These are phyloP conservation scores for Pinna nobilis DNA, from an alignment of 1,140 invertebrate genomes.

Conservation along the genomic window DNA sequence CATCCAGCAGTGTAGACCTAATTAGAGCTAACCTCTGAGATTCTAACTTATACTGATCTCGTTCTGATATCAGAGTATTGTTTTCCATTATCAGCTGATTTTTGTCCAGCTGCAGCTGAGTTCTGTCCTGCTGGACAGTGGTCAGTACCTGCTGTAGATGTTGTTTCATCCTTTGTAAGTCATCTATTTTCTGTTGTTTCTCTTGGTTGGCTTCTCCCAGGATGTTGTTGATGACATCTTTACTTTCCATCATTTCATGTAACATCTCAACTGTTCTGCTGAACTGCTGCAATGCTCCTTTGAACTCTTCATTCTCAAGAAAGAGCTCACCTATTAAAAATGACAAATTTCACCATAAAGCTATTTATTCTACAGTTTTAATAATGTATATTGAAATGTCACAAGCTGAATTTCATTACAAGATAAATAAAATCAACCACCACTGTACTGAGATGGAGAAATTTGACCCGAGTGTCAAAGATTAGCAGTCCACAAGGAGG, in stretches of 20 bases:
- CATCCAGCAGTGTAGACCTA: too few species aligned
- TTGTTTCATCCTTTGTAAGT: not conserved
- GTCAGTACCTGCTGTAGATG: not conserved
- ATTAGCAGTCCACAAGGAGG: too few species aligned
- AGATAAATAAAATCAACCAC: too few species aligned
- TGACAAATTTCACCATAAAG: too few species aligned
- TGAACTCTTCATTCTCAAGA: slow-evolving; percentile 17
- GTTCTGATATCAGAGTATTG: not conserved
- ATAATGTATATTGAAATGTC: too few species aligned
- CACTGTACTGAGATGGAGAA: too few species aligned
- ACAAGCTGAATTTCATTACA: too few species aligned
- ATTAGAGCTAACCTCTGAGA: not conserved
- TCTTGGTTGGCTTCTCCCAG: not conserved
- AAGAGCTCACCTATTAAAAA: slow-evolving; percentile 13
- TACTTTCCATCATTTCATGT: not conserved
- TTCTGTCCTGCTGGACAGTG: not conserved
- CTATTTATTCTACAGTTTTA: too few species aligned
- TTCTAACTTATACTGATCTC: slow-evolving; percentile 2
- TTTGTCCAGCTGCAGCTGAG: not conserved
- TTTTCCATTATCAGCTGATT: not conserved
- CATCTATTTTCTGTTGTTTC: not conserved
- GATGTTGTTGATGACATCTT: not conserved
- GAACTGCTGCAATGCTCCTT: not conserved
- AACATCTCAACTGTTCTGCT: not conserved
- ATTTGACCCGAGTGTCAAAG: too few species aligned